Evolutionary conservation across 1,140 invertebrate genomes (phyloP).

Genomic region (Eupristina koningsbergeri): DNA sequence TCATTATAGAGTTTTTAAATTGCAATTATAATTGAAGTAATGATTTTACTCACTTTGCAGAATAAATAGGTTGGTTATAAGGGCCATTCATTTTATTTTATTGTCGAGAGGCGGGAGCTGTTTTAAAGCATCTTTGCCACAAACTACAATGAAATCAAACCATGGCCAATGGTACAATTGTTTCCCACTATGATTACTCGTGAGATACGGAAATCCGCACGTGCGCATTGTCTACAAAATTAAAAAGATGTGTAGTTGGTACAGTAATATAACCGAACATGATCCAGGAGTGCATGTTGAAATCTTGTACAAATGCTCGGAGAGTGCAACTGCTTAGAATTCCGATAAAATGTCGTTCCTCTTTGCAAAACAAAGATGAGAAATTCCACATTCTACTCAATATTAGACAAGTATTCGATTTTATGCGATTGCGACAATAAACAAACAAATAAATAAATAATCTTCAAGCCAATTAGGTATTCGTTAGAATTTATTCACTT

Average conservation of each 20-base stretch:
- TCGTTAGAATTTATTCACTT: no score
- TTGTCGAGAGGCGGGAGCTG: background rate
- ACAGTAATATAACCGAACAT: background rate
- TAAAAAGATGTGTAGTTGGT: background rate
- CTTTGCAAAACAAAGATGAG: background rate
- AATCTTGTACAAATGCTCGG: no score
- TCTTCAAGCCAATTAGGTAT: no score
- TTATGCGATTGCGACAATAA: background rate
- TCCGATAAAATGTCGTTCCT: background rate
- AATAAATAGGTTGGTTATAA: background rate
- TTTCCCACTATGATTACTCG: background rate
- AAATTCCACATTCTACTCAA: background rate
- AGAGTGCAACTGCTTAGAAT: background rate
- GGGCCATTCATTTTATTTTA: background rate
- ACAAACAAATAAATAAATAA: background rate
- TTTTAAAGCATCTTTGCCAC: background rate
- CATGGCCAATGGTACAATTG: background rate
- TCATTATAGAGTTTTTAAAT: background rate
- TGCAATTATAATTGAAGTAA: background rate
- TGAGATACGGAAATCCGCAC: background rate
- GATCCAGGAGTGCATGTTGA: no score
- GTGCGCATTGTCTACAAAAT: background rate
- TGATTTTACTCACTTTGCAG: background rate
- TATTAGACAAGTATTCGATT: no score
- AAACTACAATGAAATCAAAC: slow-evolving; percentile 9